Conservation (phyloP, 2,113 vertebrate species). For the Gymnobelideus leadbeateri region DNA sequence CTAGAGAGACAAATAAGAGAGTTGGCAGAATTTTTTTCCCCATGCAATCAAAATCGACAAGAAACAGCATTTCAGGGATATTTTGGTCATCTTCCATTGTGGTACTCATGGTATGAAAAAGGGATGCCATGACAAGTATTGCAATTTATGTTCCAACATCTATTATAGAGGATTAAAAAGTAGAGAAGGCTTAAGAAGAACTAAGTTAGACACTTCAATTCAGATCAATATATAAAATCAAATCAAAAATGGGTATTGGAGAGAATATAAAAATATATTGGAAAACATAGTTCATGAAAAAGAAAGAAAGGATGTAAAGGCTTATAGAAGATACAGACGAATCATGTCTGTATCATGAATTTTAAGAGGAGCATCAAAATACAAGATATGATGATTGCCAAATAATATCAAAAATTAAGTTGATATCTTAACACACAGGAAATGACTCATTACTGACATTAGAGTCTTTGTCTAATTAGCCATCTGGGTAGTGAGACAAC, state of each 20-base stretch:
- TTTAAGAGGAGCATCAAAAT: neutral
- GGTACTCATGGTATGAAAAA: neutral
- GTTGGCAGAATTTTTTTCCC: neutral
- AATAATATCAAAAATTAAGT: neutral
- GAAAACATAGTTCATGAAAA: neutral
- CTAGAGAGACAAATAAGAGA: neutral
- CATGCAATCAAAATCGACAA: neutral
- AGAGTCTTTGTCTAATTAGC: neutral
- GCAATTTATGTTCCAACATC: neutral
- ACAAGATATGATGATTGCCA: neutral
- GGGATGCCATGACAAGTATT: neutral
- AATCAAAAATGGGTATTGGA: neutral
- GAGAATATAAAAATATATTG: neutral
- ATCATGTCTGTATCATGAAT: neutral
- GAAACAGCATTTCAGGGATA: neutral
- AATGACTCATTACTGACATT: neutral
- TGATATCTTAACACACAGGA: neutral
- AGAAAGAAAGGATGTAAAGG: neutral
- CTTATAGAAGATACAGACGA: neutral
- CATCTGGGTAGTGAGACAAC: neutral
- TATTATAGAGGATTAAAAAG: neutral
- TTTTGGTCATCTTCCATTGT: neutral
- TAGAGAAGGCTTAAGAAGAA: neutral
- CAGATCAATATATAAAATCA: neutral
- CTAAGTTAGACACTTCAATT: neutral